Evolutionary conservation across 2,888 invertebrate genomes (phyloP), one percentile per base, ranked within the genome.

Genomic region (Limnephilus marmoratus): DNA sequence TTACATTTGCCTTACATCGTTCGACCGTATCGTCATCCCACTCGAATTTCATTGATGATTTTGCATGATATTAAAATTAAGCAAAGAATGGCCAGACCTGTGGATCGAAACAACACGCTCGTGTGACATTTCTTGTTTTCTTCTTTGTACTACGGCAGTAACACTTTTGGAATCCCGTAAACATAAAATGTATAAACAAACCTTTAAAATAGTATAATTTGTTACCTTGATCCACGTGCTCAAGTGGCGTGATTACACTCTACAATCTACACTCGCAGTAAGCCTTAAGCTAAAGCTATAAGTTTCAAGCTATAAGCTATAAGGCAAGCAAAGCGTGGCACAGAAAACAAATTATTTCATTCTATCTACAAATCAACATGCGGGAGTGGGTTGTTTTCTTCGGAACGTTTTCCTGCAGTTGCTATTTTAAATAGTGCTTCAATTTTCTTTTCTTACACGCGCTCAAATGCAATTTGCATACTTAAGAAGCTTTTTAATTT

Each of bases 401-500:
- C 24, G 24, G 68, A 68, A 24, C 68, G n/a, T 7, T 68, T 68
- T 68, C 24, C 68, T 68, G 53, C 53, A 68, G 53, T 24, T 3
- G 5, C 7, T 68, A 68, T n/a, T 68, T 68, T 24, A 68, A n/a
- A 24, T 5, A 7, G 24, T 68, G 68, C n/a, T 68, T n/a, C 68
- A n/a, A n/a, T 9, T 24, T 68, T 68, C 68, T 68, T 68, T 68
- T n/a, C 68, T 24, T n/a, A 68, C 68, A 68, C 68, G 68, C 68
- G 68, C 24, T n/a, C 68, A 68, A 68, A n/a, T 68, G 68, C 68
- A 83, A 31, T 34, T 83, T 83, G 34, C 83, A 83, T 83, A 83
- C 83, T 83, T 15, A 31, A 3, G 18, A 0, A 3, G 13, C 83
- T 83, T 34, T 24, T 82, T 83, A n/a, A 83, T 29, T 31, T 83